Base-by-base conservation (phyloP, 2,113 vertebrate genomes). In the Nestor notabilis region DNA sequence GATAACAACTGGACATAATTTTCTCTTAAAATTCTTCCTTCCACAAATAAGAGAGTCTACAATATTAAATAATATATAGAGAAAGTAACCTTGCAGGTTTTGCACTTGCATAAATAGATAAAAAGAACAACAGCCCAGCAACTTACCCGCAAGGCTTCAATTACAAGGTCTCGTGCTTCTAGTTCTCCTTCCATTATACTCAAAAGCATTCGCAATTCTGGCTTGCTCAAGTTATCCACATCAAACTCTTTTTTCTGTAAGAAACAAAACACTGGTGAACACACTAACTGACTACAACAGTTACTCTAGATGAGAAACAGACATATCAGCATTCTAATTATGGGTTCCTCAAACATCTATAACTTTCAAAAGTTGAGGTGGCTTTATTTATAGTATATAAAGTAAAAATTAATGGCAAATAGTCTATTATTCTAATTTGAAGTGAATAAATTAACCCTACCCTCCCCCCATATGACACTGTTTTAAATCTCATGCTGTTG, bases 111-210 rank as follows among this genome's bases (percentile, higher is more conserved):
- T 35, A 58, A 15, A 35, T 7, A 58, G 27, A 10, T 47, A 37
- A 28, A 65, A 77, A 55, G 19, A 44, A 56, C 27, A 47, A 64
- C n/a, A 52, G 53, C 7, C 0, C 14, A n/a, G 23, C 12, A 47
- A 98, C 99, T 99, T 98, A 99, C 99, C 98, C 99, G 97, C 83
- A 99, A 98, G 71, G 99, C 99, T 97, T 99, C 99, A 33, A 99
- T 99, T 96, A 99, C 99, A 56, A 99, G 98, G 96, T 99, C 99
- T 85, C 99, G 98, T 82, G 99, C 99, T 96, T 99, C 99, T 78
- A 99, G 98, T 82, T 99, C 99, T 49, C 99, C 99, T 97, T 99
- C 99, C 98, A 99, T 99, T 97, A 99, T 98, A 31, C 99, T 99
- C 93, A 99, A 98, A 72, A 99, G 98, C 86, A 99, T 99, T 64